Evolutionary conservation across 2,113 vertebrate genomes (phyloP).

Genomic region (Tyrannus savana): DNA sequence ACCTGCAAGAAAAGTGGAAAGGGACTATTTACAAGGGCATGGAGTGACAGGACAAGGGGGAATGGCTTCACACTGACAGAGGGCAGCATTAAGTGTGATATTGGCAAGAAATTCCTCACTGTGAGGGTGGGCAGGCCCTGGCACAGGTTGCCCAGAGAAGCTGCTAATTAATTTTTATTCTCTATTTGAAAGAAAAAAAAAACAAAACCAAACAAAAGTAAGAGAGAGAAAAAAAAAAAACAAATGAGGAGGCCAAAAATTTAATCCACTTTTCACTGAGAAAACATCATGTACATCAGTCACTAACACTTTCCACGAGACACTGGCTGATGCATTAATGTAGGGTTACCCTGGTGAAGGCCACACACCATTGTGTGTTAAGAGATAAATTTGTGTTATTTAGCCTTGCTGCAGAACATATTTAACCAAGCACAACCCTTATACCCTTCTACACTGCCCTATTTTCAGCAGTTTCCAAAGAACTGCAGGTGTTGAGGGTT

Average conservation of each 20-base stretch:
- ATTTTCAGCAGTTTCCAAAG: background rate
- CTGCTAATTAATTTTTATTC: background rate
- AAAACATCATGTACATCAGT: background rate
- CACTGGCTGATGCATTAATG: background rate
- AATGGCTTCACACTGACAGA: background rate
- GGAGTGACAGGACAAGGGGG: background rate
- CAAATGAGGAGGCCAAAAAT: background rate
- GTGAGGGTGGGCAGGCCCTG: fast-evolving
- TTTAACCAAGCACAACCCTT: background rate
- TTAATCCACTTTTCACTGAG: background rate
- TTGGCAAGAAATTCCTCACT: background rate
- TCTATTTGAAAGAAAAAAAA: background rate
- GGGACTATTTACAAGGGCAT: background rate
- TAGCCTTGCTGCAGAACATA: background rate
- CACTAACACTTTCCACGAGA: background rate
- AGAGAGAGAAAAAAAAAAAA: fast-evolving
- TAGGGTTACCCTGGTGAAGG: background rate
- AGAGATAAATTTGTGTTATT: background rate
- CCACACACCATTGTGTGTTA: background rate
- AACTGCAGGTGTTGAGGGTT: background rate
- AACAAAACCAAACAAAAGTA: too few species aligned
- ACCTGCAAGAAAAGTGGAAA: background rate
- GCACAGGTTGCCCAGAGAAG: background rate
- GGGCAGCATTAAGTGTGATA: fast-evolving
- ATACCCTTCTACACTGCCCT: background rate